Percentiles rank a stretch among this genome's conserved stretches.
These are phyloP conservation scores for Leptopilina clavipes DNA, from an alignment of 1,140 invertebrate genomes.

Conservation along the genomic window DNA sequence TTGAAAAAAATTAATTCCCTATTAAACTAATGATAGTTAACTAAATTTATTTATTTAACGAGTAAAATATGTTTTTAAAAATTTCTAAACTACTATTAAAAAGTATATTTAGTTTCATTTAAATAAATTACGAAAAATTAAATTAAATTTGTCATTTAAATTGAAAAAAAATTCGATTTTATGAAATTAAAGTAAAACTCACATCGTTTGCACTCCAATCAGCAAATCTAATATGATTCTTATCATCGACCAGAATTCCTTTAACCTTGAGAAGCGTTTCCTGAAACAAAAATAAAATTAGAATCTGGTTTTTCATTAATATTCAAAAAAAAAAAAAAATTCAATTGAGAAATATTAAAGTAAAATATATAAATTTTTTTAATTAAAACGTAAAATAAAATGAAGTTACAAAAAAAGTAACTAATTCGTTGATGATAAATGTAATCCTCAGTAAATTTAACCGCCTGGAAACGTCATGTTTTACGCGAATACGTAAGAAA, in stretches of 20 bases:
- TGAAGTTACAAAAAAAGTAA: constrained; percentile 20
- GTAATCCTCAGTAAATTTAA: background rate
- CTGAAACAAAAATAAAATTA: constrained; percentile 75
- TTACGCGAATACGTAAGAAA: constrained; percentile 16
- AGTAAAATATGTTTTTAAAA: no score
- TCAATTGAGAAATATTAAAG: background rate
- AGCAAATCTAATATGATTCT: constrained; percentile 93
- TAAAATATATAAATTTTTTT: background rate
- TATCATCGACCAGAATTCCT: constrained; percentile 88
- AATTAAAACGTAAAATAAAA: background rate
- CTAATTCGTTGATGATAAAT: background rate
- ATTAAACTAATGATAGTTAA: no score
- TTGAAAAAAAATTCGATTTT: no score
- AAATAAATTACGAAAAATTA: no score
- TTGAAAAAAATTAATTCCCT: no score
- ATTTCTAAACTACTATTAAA: no score
- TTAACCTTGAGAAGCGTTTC: constrained; percentile 93
- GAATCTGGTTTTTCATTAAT: background rate
- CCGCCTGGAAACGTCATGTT: background rate
- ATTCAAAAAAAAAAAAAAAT: background rate
- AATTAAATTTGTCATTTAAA: no score
- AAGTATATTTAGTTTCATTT: no score
- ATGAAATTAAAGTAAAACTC: constrained; percentile 67
- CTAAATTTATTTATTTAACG: no score
- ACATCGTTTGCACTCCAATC: constrained; percentile 97